phyloP scores from a whole-genome alignment of 2,888 invertebrate genomes.

The Phyllotreta striolata region DNA sequence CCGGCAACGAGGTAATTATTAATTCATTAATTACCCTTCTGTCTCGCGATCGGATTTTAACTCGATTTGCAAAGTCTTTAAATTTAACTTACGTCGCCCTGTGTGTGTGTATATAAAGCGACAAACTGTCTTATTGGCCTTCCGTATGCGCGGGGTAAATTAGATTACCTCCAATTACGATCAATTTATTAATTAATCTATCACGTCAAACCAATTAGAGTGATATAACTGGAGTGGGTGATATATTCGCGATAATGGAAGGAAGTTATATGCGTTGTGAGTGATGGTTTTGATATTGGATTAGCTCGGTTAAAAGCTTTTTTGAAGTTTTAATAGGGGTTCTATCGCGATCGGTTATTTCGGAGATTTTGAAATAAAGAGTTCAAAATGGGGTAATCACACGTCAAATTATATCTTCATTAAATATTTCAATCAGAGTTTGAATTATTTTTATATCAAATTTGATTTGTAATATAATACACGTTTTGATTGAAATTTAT shows the following conservation, averaged over 20 bases:
- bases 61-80: no score
- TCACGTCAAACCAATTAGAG: constrained; percentile 21
- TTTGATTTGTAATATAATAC: no score
- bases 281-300: constrained; percentile 4
- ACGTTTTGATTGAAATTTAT: no score
- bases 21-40: no score
- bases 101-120: no score
- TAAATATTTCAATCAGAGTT: no score
- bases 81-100: no score
- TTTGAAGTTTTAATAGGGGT: constrained; percentile 6
- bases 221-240: constrained; percentile 11
- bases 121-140: constrained; percentile 3
- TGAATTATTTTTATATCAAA: no score
- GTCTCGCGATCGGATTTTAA: no score
- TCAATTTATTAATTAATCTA: constrained; percentile 24
- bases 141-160: constrained; percentile 5
- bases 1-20: no score
- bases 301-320: constrained; percentile 10
- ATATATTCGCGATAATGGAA: constrained; percentile 19
- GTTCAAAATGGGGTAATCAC: not conserved
- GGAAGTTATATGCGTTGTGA: not conserved
- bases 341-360: not conserved
- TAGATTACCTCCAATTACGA: constrained; percentile 17
- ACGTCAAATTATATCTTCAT: not conserved
- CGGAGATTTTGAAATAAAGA: not conserved